These are phyloP conservation scores for Prenolepis imparis DNA, from an alignment of 2,888 invertebrate genomes.

Conservation along the genomic window DNA sequence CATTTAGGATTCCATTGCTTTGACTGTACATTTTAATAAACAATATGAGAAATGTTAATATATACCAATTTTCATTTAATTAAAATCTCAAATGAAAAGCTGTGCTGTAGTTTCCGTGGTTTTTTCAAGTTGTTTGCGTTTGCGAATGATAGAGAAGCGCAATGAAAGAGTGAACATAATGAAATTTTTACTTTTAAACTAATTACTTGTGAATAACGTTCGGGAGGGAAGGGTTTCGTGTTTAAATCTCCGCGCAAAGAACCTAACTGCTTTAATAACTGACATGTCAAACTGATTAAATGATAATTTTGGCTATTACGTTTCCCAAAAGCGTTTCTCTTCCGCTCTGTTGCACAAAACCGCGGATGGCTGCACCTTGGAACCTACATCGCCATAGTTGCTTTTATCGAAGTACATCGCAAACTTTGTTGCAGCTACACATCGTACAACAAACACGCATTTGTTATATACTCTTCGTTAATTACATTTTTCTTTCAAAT, in stretches of 20 bases:
- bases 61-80: not conserved
- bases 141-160: not conserved
- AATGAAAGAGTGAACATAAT: not conserved
- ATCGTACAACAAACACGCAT: not conserved
- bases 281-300: constrained; percentile 35
- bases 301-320: constrained; percentile 23
- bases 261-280: constrained; percentile 13
- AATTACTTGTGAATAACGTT: not conserved
- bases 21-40: not conserved
- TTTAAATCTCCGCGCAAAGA: not conserved
- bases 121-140: not conserved
- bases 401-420: constrained; percentile 1
- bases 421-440: not conserved
- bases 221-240: not conserved
- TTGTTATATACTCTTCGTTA: not conserved
- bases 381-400: not conserved
- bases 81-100: not conserved
- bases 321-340: constrained; percentile 4
- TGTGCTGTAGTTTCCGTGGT: not conserved
- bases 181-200: not conserved
- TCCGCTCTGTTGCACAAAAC: constrained; percentile 32
- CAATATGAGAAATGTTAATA: not conserved
- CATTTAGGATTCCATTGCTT: not conserved
- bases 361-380: constrained; percentile 7
- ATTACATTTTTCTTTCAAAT: not conserved